Percentiles rank a stretch among this genome's conserved stretches.
Evolutionary conservation across 2,113 vertebrate species (phyloP).

Genomic region (Sialia sialis): DNA sequence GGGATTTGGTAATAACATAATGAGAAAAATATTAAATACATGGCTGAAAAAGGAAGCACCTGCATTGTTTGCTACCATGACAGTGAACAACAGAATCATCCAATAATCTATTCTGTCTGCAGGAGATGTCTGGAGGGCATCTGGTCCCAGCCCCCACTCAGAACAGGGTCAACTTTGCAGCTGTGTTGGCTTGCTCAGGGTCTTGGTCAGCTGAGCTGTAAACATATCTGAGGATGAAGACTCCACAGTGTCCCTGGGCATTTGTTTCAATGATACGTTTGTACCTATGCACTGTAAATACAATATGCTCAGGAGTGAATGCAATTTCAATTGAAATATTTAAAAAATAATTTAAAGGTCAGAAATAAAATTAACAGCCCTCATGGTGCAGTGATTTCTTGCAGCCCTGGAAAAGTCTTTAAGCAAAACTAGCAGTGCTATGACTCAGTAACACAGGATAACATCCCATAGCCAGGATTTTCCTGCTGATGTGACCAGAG

Average conservation of each 20-base stretch:
- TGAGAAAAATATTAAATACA: conserved; percentile 41
- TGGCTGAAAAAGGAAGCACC: conserved; percentile 42
- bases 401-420: neutral
- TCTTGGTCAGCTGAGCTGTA: neutral
- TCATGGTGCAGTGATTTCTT: neutral
- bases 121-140: conserved; percentile 32
- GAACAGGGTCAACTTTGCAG: neutral
- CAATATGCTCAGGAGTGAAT: neutral
- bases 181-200: neutral
- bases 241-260: neutral
- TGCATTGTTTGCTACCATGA: conserved; percentile 43
- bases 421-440: neutral
- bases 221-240: neutral
- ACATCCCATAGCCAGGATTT: neutral
- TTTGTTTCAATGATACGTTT: neutral
- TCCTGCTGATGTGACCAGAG: neutral
- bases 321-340: neutral
- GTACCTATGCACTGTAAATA: neutral
- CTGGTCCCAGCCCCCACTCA: neutral
- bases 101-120: neutral
- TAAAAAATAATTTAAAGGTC: neutral
- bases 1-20: neutral
- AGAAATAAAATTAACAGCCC: neutral
- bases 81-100: conserved; percentile 25
- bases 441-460: neutral